Conservation (phyloP, 2,113 vertebrate genomes). For the Clarias batrachus region DNA sequence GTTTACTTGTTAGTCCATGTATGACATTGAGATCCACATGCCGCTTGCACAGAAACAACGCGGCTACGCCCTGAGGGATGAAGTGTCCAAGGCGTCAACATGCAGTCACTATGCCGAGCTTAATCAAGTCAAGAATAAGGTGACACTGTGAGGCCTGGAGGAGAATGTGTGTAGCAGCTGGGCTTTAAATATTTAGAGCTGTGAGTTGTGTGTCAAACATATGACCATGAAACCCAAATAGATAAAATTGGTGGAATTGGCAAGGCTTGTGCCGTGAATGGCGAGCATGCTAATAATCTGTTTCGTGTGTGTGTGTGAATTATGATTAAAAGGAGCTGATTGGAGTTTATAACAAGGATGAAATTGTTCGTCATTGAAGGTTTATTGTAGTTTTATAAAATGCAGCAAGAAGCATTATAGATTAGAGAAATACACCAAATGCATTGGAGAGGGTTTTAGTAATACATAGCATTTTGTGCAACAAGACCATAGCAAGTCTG, state of each 20-base stretch:
- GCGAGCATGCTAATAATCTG: neutral
- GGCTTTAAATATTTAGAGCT: neutral
- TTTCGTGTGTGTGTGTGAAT: neutral
- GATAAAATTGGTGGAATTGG: neutral
- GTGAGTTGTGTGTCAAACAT: neutral
- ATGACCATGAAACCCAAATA: neutral
- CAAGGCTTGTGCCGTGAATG: neutral
- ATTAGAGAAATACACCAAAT: neutral
- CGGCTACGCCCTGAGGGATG: neutral
- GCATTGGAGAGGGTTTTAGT: neutral
- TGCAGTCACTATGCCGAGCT: neutral
- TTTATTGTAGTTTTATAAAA: neutral
- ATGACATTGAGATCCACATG: neutral
- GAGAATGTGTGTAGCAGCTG: neutral
- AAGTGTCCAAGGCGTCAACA: constrained; percentile 2
- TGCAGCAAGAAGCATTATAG: neutral
- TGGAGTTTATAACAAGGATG: too few relatives aligned
- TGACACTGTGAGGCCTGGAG: neutral
- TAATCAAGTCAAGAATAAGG: neutral
- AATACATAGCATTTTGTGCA: too few relatives aligned
- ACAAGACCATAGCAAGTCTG: too few relatives aligned
- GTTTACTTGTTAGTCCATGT: neutral
- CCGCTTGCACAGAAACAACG: neutral
- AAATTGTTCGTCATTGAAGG: too few relatives aligned
- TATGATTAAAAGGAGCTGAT: neutral